Evolutionary conservation across 2,888 invertebrate genomes (phyloP), one percentile per base, ranked within the genome.

Genomic region (Drosophila mayaguana): DNA sequence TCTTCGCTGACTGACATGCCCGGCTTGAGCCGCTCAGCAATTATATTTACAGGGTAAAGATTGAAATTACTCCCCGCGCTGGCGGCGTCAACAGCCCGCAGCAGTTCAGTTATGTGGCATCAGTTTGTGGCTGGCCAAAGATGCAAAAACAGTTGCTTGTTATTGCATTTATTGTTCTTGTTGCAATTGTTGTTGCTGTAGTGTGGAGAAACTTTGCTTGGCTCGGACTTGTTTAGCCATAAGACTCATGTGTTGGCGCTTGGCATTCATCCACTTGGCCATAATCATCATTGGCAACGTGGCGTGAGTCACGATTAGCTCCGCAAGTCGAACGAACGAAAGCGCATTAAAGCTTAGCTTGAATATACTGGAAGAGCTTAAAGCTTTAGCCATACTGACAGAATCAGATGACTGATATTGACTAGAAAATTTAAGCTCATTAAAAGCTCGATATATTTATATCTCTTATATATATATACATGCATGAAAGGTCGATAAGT

Each of bases 101-200:
- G 45, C 62, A 22, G 45, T 42, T 45, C 55, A 57, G 57, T 65
- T 53, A 54, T 56, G 43, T 56, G 64, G 57, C 57, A 63, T 34
- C 59, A 60, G n/a, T 55, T 57, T 51, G 34, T 56, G 25, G 25
- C 55, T 68, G 50, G 48, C 57, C 54, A 43, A 73, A 78, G 79
- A 74, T 76, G 75, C 79, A 76, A 78, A 76, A 76, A 59, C 78
- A 78, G 67, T 78, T 60, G 51, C 53, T 67, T 69, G 73, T 51
- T 57, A 56, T 69, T 72, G 57, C 62, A 57, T 54, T 72, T 73
- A 53, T 48, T 57, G 40, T 48, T 46, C 22, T 45, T 36, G 22
- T 45, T 61, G 22, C 45, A 16, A 54, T 38, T 51, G 36, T 32
- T 74, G 18, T 45, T 71, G 57, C 25, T 40, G 34, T n/a, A 36